Evolutionary conservation across 2,113 vertebrate genomes (phyloP), one percentile per base, ranked within the genome.

Genomic region (Macquaria australasica): DNA sequence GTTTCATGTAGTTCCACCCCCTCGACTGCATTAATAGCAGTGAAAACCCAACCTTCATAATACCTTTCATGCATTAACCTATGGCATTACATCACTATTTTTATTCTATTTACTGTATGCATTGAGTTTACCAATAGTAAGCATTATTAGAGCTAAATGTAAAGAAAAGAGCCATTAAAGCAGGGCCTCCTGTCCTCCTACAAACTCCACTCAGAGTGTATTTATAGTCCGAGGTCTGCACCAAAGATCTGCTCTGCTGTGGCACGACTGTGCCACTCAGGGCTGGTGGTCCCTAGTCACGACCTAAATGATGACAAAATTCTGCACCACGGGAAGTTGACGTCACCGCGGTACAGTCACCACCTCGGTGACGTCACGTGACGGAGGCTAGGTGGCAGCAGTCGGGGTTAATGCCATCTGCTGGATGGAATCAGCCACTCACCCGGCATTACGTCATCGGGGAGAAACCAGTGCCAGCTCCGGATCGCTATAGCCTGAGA

Each of bases 221-320:
- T 80, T 76, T 67, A 55, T 72, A 82, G 60, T 76, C 45, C 11
- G 31, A 64, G 64, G 37, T 74, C 56, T 85, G 85, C 87, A 71
- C 50, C 68, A 82, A 51, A 39, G 43, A 79, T 68, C 72, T n/a
- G 62, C 45, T 62, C 43, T 55, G 81, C 63, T 73, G 50, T 56
- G n/a, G 67, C 84, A 83, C 80, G 78, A 81, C 81, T 85, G 18
- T 87, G 72, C 62, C 91, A 83, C 60, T 85, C 73, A 3, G 50
- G 5, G 70, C 69, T 70, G 71, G 58, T 81, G 77, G 58, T 92
- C 82, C 59, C 72, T 55, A 89, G 93, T 95, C 93, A 95, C 91
- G 91, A 94, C 93, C 84, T 79, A 81, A 79, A 83, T 88, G 89
- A 92, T 93, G 91, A 93, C 91, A 92, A 84, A 94, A 93, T 91